phyloP scores from a whole-genome alignment of 2,113 vertebrate species.

The Etheostoma cragini region DNA sequence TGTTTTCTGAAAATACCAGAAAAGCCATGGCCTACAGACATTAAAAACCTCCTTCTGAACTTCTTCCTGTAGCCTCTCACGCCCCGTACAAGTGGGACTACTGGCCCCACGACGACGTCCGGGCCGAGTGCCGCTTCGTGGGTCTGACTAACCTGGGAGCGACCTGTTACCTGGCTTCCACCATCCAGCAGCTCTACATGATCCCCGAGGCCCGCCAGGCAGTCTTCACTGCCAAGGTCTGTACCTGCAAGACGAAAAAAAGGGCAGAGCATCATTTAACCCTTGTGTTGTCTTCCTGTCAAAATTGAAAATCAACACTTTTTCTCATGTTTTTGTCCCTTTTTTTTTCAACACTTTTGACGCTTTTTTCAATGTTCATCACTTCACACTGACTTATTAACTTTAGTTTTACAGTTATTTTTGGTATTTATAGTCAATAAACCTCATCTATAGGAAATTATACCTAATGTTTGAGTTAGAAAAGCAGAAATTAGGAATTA shows the following conservation, averaged over 20 bases:
- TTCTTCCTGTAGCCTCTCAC: conserved; percentile 87
- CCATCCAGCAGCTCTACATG: conserved; percentile 99
- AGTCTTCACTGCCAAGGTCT: conserved; percentile 97
- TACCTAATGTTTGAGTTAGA: no score
- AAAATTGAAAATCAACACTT: no score
- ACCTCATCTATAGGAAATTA: no score
- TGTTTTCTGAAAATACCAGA: background rate
- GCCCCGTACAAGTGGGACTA: conserved; percentile 99
- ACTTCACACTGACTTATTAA: no score
- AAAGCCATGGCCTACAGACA: background rate
- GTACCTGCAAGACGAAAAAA: background rate
- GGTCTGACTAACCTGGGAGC: conserved; percentile 98
- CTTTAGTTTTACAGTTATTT: no score
- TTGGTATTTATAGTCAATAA: no score
- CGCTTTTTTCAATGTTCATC: no score
- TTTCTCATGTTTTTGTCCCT: no score
- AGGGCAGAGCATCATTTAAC: background rate
- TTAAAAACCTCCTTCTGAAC: background rate
- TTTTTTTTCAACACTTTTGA: no score
- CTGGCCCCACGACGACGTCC: conserved; percentile 98
- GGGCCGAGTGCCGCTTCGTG: conserved; percentile 97
- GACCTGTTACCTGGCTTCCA: conserved; percentile 98
- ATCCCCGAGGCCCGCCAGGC: conserved; percentile 98
- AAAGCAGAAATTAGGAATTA: no score
- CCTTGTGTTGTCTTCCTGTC: no score